Evolutionary conservation across 2,113 vertebrate species (phyloP).

Genomic region (Colius striatus): DNA sequence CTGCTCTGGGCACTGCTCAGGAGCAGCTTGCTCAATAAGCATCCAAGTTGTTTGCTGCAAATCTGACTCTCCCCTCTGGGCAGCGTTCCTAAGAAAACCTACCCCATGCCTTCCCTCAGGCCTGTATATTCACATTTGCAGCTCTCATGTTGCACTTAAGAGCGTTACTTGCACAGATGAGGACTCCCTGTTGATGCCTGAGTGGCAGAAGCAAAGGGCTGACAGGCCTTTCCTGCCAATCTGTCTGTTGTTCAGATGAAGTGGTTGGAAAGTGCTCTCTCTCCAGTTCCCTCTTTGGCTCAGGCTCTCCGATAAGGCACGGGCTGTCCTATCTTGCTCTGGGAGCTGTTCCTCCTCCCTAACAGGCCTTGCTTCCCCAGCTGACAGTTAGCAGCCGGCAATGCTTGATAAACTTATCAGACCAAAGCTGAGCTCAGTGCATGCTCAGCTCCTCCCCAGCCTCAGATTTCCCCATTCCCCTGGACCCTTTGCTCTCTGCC

Average conservation of each 20-base stretch:
- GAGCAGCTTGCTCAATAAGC: not conserved
- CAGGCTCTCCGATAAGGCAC: slow-evolving; percentile 69
- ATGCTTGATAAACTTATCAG: slow-evolving; percentile 90
- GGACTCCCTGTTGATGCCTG: not conserved
- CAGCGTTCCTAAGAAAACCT: not conserved
- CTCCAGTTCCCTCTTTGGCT: slow-evolving; percentile 54
- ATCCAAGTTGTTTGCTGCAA: not conserved
- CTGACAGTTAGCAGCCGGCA: slow-evolving; percentile 84
- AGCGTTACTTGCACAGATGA: not conserved
- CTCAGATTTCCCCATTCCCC: slow-evolving; percentile 83
- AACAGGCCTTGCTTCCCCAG: not conserved
- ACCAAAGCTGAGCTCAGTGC: slow-evolving; percentile 64
- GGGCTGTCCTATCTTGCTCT: slow-evolving; percentile 68
- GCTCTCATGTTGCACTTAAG: not conserved
- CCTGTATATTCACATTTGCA: not conserved
- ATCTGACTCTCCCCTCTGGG: not conserved
- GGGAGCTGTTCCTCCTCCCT: slow-evolving; percentile 61
- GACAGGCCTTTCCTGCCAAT: slow-evolving; percentile 45
- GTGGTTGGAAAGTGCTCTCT: slow-evolving; percentile 39
- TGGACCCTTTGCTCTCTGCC: slow-evolving; percentile 5
- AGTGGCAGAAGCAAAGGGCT: not conserved
- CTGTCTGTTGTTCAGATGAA: slow-evolving; percentile 49
- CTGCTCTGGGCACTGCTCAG: not conserved
- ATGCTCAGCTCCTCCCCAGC: slow-evolving; percentile 64
- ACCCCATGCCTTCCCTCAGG: not conserved